Evolutionary conservation across 2,113 vertebrate genomes (phyloP).

Genomic region (Lycocorax pyrrhopterus): DNA sequence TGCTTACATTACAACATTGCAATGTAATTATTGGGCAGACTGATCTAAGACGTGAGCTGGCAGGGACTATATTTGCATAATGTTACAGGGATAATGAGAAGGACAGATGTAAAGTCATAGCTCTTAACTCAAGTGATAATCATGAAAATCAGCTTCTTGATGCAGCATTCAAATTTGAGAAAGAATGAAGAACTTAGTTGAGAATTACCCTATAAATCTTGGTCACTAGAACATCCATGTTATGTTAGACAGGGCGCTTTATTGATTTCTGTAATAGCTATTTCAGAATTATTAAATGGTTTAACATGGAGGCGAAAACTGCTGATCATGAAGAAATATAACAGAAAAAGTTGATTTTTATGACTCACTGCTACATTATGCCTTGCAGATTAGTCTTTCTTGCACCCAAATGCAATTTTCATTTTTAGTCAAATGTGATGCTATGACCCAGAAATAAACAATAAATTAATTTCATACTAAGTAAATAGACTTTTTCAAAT

Average conservation of each 20-base stretch:
- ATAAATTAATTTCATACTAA: neutral
- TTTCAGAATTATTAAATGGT: neutral
- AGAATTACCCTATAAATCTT: neutral
- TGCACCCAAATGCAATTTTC: neutral
- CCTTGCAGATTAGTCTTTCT: neutral
- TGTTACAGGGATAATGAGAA: conserved; percentile 19
- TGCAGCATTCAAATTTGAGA: neutral
- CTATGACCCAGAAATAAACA: neutral
- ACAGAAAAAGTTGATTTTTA: conserved; percentile 13
- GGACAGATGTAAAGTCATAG: conserved; percentile 18
- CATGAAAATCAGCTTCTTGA: neutral
- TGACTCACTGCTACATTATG: neutral
- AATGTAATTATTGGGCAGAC: conserved; percentile 3
- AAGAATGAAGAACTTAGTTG: neutral
- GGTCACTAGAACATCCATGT: neutral
- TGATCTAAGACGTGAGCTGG: neutral
- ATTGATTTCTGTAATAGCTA: neutral
- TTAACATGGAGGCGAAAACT: neutral
- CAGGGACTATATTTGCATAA: conserved; percentile 18
- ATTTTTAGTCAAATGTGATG: neutral
- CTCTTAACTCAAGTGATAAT: neutral
- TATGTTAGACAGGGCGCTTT: neutral
- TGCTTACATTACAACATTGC: neutral
- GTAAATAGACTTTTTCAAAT: neutral
- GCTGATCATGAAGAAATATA: neutral